Conservation (phyloP, 2,797 vertebrate genomes). For the Myotis vivesi region DNA sequence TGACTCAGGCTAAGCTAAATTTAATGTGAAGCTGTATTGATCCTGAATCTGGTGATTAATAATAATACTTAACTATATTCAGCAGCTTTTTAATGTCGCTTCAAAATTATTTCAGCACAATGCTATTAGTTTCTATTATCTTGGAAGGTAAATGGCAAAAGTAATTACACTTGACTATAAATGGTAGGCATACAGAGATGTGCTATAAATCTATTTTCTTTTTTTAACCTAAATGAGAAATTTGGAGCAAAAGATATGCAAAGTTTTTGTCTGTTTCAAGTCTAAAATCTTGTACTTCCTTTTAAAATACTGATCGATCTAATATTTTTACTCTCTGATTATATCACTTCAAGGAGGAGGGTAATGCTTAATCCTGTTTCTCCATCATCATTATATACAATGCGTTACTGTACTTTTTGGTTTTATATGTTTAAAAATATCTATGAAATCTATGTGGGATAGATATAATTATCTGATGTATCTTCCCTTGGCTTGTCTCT, state of each 20-base stretch:
- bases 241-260: neutral
- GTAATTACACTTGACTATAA: neutral
- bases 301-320: neutral
- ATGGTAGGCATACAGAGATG: neutral
- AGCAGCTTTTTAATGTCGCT: neutral
- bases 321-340: neutral
- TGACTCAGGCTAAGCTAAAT: conserved; percentile 43
- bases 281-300: neutral
- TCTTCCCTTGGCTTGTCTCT: neutral
- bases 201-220: neutral
- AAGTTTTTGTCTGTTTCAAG: neutral
- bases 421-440: neutral
- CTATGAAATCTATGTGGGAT: neutral
- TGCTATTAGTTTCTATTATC: conserved; percentile 14
- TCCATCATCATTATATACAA: neutral
- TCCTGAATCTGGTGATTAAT: conserved; percentile 47
- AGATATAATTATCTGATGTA: neutral
- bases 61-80: conserved; percentile 37
- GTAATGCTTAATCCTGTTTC: neutral
- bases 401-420: neutral
- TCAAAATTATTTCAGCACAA: neutral
- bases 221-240: neutral
- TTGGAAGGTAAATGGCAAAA: neutral
- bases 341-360: neutral
- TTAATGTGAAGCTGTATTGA: conserved; percentile 29